Base-by-base conservation (phyloP, 2,113 vertebrate species). In the Myrmecobius fasciatus region DNA sequence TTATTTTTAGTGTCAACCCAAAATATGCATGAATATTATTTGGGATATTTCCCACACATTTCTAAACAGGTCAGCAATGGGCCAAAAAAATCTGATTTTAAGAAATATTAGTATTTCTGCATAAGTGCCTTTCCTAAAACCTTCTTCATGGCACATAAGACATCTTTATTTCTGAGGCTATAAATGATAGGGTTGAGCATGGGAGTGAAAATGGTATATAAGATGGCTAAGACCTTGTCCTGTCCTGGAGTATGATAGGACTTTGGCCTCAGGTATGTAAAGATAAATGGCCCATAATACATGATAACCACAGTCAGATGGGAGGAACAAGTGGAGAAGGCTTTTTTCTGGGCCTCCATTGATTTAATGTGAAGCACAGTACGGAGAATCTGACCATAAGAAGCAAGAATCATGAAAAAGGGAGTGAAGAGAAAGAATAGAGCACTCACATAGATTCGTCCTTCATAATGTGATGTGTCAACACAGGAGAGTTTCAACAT, bases 141-240 rank as follows among this genome's bases (percentile, higher is more conserved):
- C 28, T 75, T 93, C 53, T 9, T 25, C 31, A 93, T 31, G 36
- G 89, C 49, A 11, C 25, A 52, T 26, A 93, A 48, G 46, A 60
- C 56, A 60, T 46, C 26, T 28, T 90, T 51, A 90, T 90, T 90
- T 90, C 28, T 47, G 14, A 90, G 48, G 49, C 47, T 90, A 28
- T 90, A 90, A 48, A 31, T 31, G 25, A 90, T 90, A 49, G 47
- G 48, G 11, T 51, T 90, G 89, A 95, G 46, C 52, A 54, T 89
- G 24, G 91, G 91, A 92, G 92, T 95, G 25, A 91, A 46, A 49
- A 89, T n/a, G n/a, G 75, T 54, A 47, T 95, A 90, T 26, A 95
- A 91, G 26, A 96, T 36, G 47, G 94, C 53, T 0, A 83, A 93
- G 8, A 95, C 56, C 67, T 97, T 97, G 49, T 93, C 95, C 88